These are phyloP conservation scores for Puffinus mauretanicus DNA, from an alignment of 2,113 vertebrate species.

Conservation along the genomic window DNA sequence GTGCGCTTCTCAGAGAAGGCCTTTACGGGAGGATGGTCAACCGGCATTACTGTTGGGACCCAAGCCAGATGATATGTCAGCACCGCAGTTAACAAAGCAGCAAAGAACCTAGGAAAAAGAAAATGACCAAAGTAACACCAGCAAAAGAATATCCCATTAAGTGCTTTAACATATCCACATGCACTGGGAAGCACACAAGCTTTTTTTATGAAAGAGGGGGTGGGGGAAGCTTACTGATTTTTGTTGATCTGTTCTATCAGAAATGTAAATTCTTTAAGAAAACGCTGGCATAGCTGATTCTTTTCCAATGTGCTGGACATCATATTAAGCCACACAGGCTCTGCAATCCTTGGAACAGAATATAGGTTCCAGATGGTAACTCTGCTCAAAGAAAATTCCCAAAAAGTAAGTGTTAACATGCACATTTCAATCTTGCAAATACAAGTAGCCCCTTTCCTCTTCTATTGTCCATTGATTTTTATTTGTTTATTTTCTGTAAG, in stretches of 20 bases:
- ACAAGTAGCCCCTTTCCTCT: background rate
- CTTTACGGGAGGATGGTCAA: conserved; percentile 81
- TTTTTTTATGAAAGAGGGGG: background rate
- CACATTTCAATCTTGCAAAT: background rate
- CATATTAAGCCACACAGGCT: conserved; percentile 89
- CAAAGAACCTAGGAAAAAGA: conserved; percentile 77
- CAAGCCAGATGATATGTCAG: conserved; percentile 87
- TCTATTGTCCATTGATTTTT: background rate
- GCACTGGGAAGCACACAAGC: background rate
- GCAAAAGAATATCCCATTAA: background rate
- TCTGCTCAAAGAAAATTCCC: conserved; percentile 63
- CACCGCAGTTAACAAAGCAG: conserved; percentile 85
- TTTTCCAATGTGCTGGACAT: conserved; percentile 82
- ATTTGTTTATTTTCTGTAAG: background rate
- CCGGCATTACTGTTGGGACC: conserved; percentile 89
- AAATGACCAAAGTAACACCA: background rate
- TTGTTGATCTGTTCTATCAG: conserved; percentile 85
- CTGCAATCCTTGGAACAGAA: conserved; percentile 83
- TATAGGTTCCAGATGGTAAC: conserved; percentile 86
- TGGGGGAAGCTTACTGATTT: conserved; percentile 78
- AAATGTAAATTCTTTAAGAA: conserved; percentile 81
- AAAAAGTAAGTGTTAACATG: background rate
- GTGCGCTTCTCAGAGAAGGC: conserved; percentile 82
- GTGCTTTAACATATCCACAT: background rate
- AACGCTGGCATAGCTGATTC: conserved; percentile 81